phyloP scores from a whole-genome alignment of 1,140 invertebrate genomes.

The Forficula auricularia region DNA sequence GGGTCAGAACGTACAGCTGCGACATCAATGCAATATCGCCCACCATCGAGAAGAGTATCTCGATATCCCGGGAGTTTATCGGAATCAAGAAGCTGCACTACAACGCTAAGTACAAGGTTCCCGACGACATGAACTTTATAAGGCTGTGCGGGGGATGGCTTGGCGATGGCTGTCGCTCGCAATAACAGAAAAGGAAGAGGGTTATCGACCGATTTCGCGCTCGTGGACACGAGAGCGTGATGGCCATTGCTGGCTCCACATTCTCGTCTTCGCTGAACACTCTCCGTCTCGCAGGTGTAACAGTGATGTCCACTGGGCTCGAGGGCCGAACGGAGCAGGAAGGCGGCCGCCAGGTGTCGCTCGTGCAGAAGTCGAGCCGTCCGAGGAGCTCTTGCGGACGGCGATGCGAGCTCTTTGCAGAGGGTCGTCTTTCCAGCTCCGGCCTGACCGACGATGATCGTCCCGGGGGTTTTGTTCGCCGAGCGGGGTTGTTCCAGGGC shows the following conservation, averaged over 20 bases:
- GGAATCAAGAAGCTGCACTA: conserved; percentile 28
- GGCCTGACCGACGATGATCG: conserved; percentile 66
- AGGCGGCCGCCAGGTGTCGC: conserved; percentile 62
- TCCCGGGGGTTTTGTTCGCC: conserved; percentile 58
- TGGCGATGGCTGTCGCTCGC: conserved; percentile 31
- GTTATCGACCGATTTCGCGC: conserved; percentile 23
- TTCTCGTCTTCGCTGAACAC: conserved; percentile 55
- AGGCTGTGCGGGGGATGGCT: conserved; percentile 17
- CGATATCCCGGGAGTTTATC: conserved; percentile 57
- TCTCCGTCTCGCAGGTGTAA: conserved; percentile 46
- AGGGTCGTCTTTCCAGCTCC: conserved; percentile 76
- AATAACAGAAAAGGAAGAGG: too few species aligned
- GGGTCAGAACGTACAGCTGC: conserved; percentile 54
- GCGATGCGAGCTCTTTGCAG: conserved; percentile 65
- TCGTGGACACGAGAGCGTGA: conserved; percentile 28
- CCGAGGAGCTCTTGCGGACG: conserved; percentile 38
- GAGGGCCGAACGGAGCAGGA: conserved; percentile 23
- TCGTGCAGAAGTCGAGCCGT: conserved; percentile 47
- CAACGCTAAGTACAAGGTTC: background rate
- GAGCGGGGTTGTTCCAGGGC: conserved; percentile 63
- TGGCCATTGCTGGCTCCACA: conserved; percentile 63
- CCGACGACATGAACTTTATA: too few species aligned
- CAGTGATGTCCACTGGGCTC: conserved; percentile 42
- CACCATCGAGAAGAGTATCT: conserved; percentile 26
- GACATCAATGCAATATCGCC: conserved; percentile 30